These are phyloP conservation scores for Lissonota sp. DNA, from an alignment of 2,888 invertebrate genomes.

Conservation along the genomic window DNA sequence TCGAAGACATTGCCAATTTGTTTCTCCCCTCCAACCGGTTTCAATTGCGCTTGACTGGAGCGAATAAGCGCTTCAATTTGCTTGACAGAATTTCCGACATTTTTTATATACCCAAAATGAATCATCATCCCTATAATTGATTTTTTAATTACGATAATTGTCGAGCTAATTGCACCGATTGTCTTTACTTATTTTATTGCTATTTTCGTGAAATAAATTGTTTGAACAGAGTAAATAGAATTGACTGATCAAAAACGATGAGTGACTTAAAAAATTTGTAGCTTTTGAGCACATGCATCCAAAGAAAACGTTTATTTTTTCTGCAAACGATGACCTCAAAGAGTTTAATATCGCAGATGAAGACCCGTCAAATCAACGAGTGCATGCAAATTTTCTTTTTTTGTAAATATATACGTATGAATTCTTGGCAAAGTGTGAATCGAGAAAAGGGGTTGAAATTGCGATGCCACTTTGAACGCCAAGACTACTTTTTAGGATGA, in stretches of 20 bases:
- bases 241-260: no score
- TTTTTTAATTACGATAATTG: no score
- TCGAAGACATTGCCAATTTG: conserved; percentile 9
- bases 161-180: no score
- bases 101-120: no score
- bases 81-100: neutral
- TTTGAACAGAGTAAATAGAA: no score
- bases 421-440: conserved; percentile 32
- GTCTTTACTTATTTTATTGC: no score
- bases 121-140: no score
- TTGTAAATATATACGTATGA: neutral
- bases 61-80: conserved; percentile 9
- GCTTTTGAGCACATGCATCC: no score
- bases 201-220: no score
- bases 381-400: neutral
- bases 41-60: neutral
- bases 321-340: neutral
- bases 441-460: conserved; percentile 26
- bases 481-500: conserved; percentile 15
- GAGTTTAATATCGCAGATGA: neutral
- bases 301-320: no score
- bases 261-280: no score
- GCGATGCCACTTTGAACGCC: conserved; percentile 24
- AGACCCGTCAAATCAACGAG: no score
- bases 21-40: neutral